Evolutionary conservation across 2,113 vertebrate species (phyloP).

Genomic region (Falcunculus frontatus): DNA sequence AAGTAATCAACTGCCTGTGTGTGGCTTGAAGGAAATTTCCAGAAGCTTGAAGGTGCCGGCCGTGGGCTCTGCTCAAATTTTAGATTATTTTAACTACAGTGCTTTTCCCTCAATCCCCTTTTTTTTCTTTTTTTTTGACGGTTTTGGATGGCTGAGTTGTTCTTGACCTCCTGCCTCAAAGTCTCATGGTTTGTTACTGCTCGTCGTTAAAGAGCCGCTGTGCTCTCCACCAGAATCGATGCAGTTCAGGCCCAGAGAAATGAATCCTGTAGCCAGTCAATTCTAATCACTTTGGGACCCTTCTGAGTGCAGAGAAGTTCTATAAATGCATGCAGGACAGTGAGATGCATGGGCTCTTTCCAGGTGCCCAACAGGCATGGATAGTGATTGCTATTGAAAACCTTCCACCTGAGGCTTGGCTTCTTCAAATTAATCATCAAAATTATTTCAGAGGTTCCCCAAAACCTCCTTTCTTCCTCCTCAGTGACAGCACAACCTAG

Average conservation of each 20-base stretch:
- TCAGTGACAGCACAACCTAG: neutral
- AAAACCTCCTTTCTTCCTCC: neutral
- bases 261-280: constrained; percentile 36
- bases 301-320: neutral
- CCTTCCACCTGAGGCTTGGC: neutral
- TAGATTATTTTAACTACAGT: neutral
- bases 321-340: neutral
- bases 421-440: neutral
- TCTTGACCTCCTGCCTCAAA: constrained; percentile 6
- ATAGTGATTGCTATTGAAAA: neutral
- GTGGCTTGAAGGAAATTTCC: neutral
- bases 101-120: neutral
- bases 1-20: neutral
- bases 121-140: rapidly evolving
- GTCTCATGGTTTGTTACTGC: constrained; percentile 7
- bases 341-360: neutral
- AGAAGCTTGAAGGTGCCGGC: neutral
- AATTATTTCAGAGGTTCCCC: neutral
- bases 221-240: neutral
- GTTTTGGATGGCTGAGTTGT: neutral
- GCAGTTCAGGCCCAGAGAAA: constrained; percentile 20
- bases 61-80: neutral
- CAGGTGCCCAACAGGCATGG: neutral
- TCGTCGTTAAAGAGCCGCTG: neutral
- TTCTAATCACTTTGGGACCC: constrained; percentile 17